phyloP scores from a whole-genome alignment of 2,797 vertebrate species.

The Crocodylus rhombifer region DNA sequence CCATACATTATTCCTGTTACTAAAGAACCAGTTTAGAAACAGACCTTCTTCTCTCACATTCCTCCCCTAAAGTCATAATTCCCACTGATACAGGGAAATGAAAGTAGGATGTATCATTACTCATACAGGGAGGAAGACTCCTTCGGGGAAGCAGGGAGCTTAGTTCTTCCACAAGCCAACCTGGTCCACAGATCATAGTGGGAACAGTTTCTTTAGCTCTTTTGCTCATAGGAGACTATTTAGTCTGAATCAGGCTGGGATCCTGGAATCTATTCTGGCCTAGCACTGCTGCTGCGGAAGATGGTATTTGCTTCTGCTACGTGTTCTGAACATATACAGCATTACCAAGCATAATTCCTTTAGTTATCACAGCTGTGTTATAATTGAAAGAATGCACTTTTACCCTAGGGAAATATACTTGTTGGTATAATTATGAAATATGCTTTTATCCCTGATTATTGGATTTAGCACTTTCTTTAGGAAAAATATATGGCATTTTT shows the following conservation, averaged over 20 bases:
- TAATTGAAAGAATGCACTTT: background rate
- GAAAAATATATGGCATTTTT: background rate
- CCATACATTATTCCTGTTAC: too few species aligned
- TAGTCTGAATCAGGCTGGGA: background rate
- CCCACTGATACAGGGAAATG: too few species aligned
- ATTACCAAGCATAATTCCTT: background rate
- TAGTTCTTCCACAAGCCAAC: too few species aligned
- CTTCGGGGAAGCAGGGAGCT: too few species aligned
- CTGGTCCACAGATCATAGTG: background rate
- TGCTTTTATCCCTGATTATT: accelerated
- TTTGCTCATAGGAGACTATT: background rate
- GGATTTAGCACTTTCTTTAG: background rate
- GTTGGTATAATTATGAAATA: background rate
- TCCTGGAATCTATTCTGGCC: background rate
- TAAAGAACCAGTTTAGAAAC: too few species aligned
- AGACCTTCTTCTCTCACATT: too few species aligned
- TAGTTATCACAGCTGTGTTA: accelerated
- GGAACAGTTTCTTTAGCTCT: background rate
- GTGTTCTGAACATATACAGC: background rate
- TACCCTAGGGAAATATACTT: background rate
- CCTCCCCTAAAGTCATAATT: too few species aligned
- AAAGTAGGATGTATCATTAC: too few species aligned
- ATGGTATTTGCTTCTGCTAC: background rate
- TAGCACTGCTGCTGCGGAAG: background rate
- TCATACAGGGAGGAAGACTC: too few species aligned